Conservation (phyloP, 64 coral and sea anemone species). For the Trachythela sp. region DNA sequence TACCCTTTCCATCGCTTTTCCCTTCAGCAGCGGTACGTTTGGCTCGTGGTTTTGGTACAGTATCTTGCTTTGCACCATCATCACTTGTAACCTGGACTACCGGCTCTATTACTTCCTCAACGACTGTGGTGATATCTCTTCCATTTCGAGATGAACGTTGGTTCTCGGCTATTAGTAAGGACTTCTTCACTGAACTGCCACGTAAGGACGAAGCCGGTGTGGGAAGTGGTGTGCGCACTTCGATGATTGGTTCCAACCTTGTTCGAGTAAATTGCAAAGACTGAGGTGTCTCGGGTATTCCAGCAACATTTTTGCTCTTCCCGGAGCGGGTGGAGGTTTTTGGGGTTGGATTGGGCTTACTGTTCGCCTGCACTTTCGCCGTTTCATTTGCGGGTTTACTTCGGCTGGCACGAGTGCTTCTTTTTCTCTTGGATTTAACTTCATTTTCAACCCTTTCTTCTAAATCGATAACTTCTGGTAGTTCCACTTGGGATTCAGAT, state of each 20-base stretch:
- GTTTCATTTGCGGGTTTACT: background rate
- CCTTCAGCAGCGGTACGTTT: background rate
- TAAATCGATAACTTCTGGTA: background rate
- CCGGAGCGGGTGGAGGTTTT: background rate
- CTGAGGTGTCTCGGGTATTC: background rate
- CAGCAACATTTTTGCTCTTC: slow-evolving; percentile 11
- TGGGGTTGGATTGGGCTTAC: background rate
- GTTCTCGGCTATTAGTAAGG: background rate
- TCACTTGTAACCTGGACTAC: background rate
- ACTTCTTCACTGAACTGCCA: background rate
- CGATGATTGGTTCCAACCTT: background rate
- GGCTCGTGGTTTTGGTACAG: background rate
- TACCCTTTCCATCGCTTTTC: background rate
- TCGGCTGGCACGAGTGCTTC: background rate
- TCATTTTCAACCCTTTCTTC: background rate
- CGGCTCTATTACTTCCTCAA: background rate
- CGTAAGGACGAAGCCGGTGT: background rate
- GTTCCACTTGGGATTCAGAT: background rate
- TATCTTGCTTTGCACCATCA: background rate
- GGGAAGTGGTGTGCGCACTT: background rate
- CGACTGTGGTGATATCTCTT: background rate
- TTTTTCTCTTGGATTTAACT: background rate
- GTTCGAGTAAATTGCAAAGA: background rate
- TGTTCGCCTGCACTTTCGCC: background rate
- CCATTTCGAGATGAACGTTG: background rate